These are phyloP conservation scores for Cosmopolites sordidus DNA, from an alignment of 2,888 invertebrate species.

Conservation along the genomic window DNA sequence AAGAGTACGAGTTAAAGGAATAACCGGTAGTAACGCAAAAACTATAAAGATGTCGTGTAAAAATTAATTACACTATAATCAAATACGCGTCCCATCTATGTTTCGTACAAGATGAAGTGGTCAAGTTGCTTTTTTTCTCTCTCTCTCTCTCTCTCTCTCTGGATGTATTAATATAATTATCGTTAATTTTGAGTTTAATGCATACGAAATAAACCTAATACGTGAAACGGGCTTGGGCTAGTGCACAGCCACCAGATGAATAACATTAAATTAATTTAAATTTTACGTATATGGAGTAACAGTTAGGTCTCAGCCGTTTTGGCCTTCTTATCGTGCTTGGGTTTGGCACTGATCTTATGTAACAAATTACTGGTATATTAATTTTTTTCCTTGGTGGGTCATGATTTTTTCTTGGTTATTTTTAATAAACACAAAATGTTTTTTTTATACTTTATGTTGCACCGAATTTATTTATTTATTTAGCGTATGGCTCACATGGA, in stretches of 20 bases:
- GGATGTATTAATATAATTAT: constrained; percentile 18
- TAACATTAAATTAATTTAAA: constrained; percentile 1
- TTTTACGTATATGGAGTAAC: constrained; percentile 3
- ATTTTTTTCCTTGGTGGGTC: too few species aligned
- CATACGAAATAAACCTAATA: constrained; percentile 17
- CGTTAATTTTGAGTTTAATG: constrained; percentile 21
- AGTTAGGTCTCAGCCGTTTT: background rate
- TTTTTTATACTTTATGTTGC: too few species aligned
- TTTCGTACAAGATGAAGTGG: background rate
- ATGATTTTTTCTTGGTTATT: too few species aligned
- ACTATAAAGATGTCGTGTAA: constrained; percentile 1
- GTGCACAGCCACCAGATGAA: too few species aligned
- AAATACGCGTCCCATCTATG: constrained; percentile 1
- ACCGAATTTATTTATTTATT: too few species aligned
- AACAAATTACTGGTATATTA: too few species aligned
- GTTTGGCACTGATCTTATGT: too few species aligned
- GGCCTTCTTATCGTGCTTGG: too few species aligned
- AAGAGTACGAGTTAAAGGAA: too few species aligned
- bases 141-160: too few species aligned
- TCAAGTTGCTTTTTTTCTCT: background rate
- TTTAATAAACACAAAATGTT: too few species aligned
- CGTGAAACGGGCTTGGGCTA: background rate
- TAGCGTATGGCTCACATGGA: too few species aligned
- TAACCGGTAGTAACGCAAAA: background rate
- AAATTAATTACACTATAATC: constrained; percentile 3